phyloP scores from a whole-genome alignment of 2,113 vertebrate species.

The Oreotrochilus melanogaster region DNA sequence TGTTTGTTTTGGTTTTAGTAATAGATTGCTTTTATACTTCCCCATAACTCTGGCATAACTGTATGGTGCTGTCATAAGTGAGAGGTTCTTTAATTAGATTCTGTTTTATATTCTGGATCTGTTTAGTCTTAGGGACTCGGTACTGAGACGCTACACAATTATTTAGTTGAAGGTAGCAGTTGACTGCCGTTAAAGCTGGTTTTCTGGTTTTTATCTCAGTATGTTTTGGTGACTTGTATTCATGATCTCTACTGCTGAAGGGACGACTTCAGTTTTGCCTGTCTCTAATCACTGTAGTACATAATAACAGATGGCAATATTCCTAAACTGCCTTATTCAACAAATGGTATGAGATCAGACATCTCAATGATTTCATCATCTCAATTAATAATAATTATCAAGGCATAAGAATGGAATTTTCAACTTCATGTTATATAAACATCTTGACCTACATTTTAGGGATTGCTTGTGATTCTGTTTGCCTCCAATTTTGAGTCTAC shows the following conservation, averaged over 20 bases:
- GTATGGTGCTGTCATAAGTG: background rate
- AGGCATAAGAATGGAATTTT: background rate
- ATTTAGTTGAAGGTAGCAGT: background rate
- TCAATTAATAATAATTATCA: background rate
- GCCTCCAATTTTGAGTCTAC: background rate
- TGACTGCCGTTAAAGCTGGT: background rate
- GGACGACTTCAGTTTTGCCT: conserved; percentile 15
- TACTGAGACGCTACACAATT: background rate
- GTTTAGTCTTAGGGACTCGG: background rate
- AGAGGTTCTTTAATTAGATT: background rate
- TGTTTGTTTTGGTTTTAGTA: background rate
- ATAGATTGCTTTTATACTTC: background rate
- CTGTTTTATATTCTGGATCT: background rate
- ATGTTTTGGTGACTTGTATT: background rate
- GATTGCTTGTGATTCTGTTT: background rate
- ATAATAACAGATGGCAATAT: conserved; percentile 32
- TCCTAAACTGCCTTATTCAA: conserved; percentile 15
- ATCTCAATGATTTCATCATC: background rate
- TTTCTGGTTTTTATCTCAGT: background rate
- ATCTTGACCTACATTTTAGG: background rate
- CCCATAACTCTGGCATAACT: background rate
- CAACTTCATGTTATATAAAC: background rate
- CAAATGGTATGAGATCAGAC: background rate
- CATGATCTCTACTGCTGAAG: background rate
- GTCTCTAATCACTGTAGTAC: background rate